Evolutionary conservation across 2,113 vertebrate genomes (phyloP), one percentile per base, ranked within the genome.

Genomic region (Corydoras maculifer): DNA sequence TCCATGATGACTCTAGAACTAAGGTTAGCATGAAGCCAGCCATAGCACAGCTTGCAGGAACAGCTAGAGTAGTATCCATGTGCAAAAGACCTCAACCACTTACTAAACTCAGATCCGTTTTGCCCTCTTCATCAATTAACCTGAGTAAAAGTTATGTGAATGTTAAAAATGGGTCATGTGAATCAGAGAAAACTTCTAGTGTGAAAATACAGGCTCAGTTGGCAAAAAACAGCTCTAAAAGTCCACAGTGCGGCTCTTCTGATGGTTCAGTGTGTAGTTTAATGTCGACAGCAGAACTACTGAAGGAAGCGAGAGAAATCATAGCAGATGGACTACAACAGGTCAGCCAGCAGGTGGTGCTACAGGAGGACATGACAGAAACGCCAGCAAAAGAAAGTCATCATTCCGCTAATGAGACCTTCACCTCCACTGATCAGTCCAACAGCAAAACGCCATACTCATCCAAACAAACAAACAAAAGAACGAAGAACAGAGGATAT

Each of bases 401-500:
- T 68, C 82, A 51, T 48, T 84, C 80, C 78, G 80, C 84, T 62
- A 87, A 89, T 81, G 88, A 92, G 82, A 85, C 90, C 81, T 86
- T 88, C 71, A 84, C 81, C 65, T 91, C 87, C 12, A 79, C 82
- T 81, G 88, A 81, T 53, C 79, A 15, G 54, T 30, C 5, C 5
- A 32, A 62, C 43, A 58, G 15, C 53, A 50, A 85, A 77, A 72
- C 76, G 58, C 81, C 78, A 66, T 81, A 77, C 75, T 77, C 81
- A 18, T 82, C 84, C 11, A 86, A 90, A 71, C 58, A 82, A 73
- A 84, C 0, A 76, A 86, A 90, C 81, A 86, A 79, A 84, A 86
- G 86, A 64, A 86, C 55, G 9, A n/a, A 15, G 25, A 61, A 11
- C 18, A 65, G 32, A 18, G 8, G 30, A 25, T 14, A 64, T 11